Base-by-base conservation (phyloP, 2,888 invertebrate species). In the Muscina levida region DNA sequence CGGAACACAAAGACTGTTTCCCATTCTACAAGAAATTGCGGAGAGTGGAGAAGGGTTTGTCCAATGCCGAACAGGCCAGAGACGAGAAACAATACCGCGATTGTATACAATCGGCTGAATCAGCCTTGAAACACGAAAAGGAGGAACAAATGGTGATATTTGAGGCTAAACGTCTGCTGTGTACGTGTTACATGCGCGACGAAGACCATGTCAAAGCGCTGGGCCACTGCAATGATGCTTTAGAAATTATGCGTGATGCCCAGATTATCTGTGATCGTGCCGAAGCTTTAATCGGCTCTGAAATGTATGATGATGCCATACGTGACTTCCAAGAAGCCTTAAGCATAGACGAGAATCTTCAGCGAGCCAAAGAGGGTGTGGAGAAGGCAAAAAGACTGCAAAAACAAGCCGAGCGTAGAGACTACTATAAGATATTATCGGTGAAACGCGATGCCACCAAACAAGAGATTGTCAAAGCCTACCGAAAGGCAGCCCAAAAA, bases 1-100 rank as follows among this genome's bases (percentile, higher is more conserved):
- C 98, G 0, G 99, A 99, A 86, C 98, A 99, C 91, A 97, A 97
- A 91, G 93, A 95, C 85, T 99, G 99, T 91, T 98, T 98, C 91
- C 94, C 96, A 19, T 95, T 98, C 87, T 99, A 99, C 92, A 99
- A 99, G 90, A 97, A 96, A 89, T 92, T 99, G 39, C 98, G 98
- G 89, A 98, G 98, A 89, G 93, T 99, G 13, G 97, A 96, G 83
- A 97, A 97, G 88, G 91, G 94, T 76, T 89, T 97, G 73, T 89
- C 91, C 24, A 93, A 94, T 24, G 94, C 95, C 10, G 94, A 95
- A 85, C 89, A 91, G 65, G 90, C 92, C 1, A 91, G 93, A 37
- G 93, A 93, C 83, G 90, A 92, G 31, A 92, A 94, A 42, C 92
- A 95, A 86, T 95, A 92, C 90, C 88, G 89, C 1, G 93, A 93